Evolutionary conservation across 64 coral and sea anemone genomes (phyloP).

Genomic region (Montipora cactus): DNA sequence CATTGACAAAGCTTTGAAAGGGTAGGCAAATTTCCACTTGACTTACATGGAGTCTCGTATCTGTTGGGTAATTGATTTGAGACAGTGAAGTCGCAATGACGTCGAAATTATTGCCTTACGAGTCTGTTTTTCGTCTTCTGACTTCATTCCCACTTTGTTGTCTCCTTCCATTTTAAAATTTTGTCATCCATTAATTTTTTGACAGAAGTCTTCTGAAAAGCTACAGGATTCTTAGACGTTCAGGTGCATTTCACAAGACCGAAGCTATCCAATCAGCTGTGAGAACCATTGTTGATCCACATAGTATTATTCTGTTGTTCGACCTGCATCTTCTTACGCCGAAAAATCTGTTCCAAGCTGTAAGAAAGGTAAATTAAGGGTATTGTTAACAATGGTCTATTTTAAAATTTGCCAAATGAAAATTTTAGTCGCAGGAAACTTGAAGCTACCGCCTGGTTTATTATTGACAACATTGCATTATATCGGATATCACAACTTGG

Average conservation of each 20-base stretch:
- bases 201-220: conserved; percentile 52
- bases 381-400: background rate
- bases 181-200: background rate
- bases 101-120: background rate
- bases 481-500: no score
- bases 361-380: conserved; percentile 59
- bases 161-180: no score
- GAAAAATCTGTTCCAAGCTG: conserved; percentile 44
- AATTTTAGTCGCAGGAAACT: background rate
- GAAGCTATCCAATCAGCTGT: conserved; percentile 79
- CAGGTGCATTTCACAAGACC: conserved; percentile 74
- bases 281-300: conserved; percentile 51
- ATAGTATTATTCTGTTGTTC: conserved; percentile 70
- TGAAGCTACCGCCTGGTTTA: no score
- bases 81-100: no score
- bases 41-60: no score
- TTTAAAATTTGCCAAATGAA: background rate
- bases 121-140: background rate
- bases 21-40: conserved; percentile 9
- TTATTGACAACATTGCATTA: no score
- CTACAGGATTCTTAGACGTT: conserved; percentile 53
- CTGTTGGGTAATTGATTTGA: no score
- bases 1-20: conserved; percentile 63
- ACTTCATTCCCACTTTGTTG: background rate
- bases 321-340: conserved; percentile 76